A percentile compares a stretch with the other conserved stretches of the same genome.
Conservation (phyloP, 1,140 invertebrate genomes). For the Leptopilina clavipes region DNA sequence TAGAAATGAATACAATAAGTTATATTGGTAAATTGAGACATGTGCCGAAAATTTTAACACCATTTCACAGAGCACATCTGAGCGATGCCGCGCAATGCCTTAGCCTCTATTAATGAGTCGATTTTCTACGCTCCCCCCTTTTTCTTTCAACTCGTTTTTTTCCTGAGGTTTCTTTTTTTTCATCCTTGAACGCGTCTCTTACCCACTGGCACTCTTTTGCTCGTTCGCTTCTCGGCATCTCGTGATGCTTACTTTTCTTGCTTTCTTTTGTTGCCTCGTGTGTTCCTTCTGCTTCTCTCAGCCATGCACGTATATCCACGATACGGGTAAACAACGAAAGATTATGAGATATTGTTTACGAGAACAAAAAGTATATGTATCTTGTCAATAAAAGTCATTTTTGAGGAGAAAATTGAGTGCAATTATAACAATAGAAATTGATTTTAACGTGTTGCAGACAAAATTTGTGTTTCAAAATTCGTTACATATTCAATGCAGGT, state of each 20-base stretch:
- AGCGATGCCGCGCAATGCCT: constrained; percentile 47
- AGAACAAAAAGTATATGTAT: no score
- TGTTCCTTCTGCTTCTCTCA: constrained; percentile 48
- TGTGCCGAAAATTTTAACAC: constrained; percentile 29
- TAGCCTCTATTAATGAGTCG: constrained; percentile 58
- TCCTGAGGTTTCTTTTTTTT: constrained; percentile 41
- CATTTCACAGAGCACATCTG: constrained; percentile 7
- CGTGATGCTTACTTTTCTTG: constrained; percentile 44
- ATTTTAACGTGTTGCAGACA: no score
- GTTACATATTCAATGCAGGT: no score
- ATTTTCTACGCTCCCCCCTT: constrained; percentile 52
- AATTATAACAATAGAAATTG: no score
- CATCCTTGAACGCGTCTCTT: constrained; percentile 48
- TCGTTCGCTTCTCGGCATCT: constrained; percentile 46
- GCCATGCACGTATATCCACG: constrained; percentile 37
- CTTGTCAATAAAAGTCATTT: not conserved
- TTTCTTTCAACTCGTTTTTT: constrained; percentile 10
- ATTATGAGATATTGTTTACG: not conserved
- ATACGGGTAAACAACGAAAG: constrained; percentile 30
- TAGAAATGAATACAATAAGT: no score
- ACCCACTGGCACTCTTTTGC: constrained; percentile 53
- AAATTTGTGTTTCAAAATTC: no score
- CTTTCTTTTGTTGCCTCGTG: constrained; percentile 51
- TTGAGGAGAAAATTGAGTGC: not conserved
- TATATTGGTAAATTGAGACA: constrained; percentile 17